These are phyloP conservation scores for Chromoteleia sp. DNA, from an alignment of 2,888 invertebrate genomes.

Conservation along the genomic window DNA sequence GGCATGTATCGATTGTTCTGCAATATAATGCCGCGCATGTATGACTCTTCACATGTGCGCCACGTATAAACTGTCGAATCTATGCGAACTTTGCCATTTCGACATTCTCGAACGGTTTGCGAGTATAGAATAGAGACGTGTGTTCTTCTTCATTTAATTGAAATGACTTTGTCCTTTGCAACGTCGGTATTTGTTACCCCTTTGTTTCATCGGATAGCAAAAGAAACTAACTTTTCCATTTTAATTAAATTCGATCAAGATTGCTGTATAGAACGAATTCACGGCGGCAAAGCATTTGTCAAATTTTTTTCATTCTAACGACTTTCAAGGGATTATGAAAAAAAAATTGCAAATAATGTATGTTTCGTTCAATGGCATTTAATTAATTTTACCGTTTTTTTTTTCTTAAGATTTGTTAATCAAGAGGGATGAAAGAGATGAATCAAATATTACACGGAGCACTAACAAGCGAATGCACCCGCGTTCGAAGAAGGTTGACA, in stretches of 20 bases:
- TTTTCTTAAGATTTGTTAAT: too few relatives aligned
- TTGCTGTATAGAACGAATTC: conserved; percentile 21
- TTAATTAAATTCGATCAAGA: conserved; percentile 62
- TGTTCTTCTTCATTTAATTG: conserved; percentile 70
- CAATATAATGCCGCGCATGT: conserved; percentile 79
- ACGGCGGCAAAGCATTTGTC: conserved; percentile 34
- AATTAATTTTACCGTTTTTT: too few relatives aligned
- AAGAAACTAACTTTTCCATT: conserved; percentile 57
- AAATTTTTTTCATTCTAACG: conserved; percentile 21
- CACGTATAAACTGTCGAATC: conserved; percentile 69
- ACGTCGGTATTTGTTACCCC: conserved; percentile 55
- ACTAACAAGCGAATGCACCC: conserved; percentile 69
- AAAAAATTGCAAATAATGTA: conserved; percentile 9
- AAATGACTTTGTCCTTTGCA: conserved; percentile 65
- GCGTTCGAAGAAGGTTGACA: conserved; percentile 80
- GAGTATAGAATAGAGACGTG: conserved; percentile 64
- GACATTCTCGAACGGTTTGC: conserved; percentile 66
- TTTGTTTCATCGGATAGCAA: conserved; percentile 47
- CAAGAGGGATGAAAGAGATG: neutral
- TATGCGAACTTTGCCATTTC: conserved; percentile 71
- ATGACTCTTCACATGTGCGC: conserved; percentile 72
- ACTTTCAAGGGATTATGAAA: conserved; percentile 1
- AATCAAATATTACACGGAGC: conserved; percentile 7
- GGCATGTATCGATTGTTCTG: conserved; percentile 81
- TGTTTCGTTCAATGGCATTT: neutral